Evolutionary conservation across 2,797 vertebrate genomes (phyloP), one percentile per base, ranked within the genome.

Genomic region (Oreonectes daqikongensis): DNA sequence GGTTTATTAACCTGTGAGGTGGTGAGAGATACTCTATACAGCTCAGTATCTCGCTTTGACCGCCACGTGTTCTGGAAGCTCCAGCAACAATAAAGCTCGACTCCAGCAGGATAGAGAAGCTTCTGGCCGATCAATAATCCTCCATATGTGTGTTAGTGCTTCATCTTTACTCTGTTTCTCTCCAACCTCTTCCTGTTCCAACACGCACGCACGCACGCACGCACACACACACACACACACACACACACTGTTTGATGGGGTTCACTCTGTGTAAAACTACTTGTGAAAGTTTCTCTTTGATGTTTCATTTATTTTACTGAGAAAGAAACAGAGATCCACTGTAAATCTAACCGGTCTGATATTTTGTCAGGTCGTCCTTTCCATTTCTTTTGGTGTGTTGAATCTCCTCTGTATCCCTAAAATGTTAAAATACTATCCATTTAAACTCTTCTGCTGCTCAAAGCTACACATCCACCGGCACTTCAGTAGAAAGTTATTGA

Each of bases 241-340:
- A 4, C 5, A 32, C 30, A 32, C 30, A 6, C 30, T 32, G 30
- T 32, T 32, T 32, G 32, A 32, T 32, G 32, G 42, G 20, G 20
- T 63, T 59, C 71, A 65, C 32, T 65, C 46, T 42, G 26, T 18
- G 28, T 9, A 61, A 73, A 73, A 48, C 10, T 7, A 17, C 28
- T 59, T 26, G 44, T 40, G 71, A 73, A 63, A 63, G 44, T 5
- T 26, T 48, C 22, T 4, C 52, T 75, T 68, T 68, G 64, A 75
- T 60, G 38, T 59, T 68, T 75, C 52, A 68, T 75, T 75, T 52
- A 75, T 68, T 52, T 26, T 12, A 38, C 5, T n/a, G 52, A n/a
- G 59, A 75, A 48, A 50, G 66, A 68, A 74, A 65, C 32, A 35
- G 35, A 35, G 4, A 35, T 65, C 12, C 0, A 55, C 60, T 40